Evolutionary conservation across 2,888 invertebrate genomes (phyloP), one percentile per base, ranked within the genome.

Genomic region (Halictus ligatus): DNA sequence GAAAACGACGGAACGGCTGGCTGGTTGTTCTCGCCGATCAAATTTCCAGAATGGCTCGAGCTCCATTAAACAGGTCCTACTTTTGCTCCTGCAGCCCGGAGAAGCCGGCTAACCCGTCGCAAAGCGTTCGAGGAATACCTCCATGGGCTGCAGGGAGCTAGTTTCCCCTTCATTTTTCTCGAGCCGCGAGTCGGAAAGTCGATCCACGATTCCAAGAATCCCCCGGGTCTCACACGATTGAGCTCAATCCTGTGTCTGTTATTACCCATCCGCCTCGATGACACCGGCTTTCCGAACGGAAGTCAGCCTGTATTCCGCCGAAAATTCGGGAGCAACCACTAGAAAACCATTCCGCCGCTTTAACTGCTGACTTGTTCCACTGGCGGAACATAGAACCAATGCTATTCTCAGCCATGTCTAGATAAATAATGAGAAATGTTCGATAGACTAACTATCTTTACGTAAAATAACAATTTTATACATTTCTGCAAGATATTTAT

Each of bases 21-120:
- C 89, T 91, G 89, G 88, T 92, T 93, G 90, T 92, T 93, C 92
- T 92, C 91, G 89, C 91, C 92, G 93, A 93, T 93, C 94, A 93
- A 94, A 93, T 94, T 94, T 93, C 91, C 88, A 91, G 91, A 93
- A 93, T 93, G 91, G 92, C 91, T 91, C 89, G 90, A 93, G 93
- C 92, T 93, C 93, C 92, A 92, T 93, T 94, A 93, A 94, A 92
- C 93, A 92, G 90, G 91, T 90, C 81, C 89, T 90, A 89, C 91
- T 91, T 91, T 87, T 85, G 75, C 86, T 87, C 86, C 90, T 87
- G 85, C 90, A 84, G 75, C 76, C 58, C 81, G 81, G 80, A 86
- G 84, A 73, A 89, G 78, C 80, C 88, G 88, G 79, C 86, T 88
- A 92, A 92, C 88, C 89, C 92, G 87, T 91, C 92, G 91, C 90